phyloP scores from a whole-genome alignment of 1,140 invertebrate species.

The Trialeurodes vaporariorum region DNA sequence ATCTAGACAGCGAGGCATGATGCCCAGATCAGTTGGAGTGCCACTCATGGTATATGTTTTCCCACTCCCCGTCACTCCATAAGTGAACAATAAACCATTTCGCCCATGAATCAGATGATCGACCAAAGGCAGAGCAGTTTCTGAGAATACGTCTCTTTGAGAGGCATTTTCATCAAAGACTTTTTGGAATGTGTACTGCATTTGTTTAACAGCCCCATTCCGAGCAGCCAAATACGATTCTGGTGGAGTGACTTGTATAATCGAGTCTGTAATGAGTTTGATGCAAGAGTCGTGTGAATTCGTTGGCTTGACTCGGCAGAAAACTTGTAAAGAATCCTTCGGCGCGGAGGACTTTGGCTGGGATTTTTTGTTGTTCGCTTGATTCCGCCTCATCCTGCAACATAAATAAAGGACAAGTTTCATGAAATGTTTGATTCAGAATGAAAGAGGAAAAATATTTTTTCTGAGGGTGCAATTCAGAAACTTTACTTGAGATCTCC shows the following conservation, averaged over 20 bases:
- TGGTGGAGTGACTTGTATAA: conserved; percentile 53
- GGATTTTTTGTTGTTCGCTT: not conserved
- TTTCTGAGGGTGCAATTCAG: too few species aligned
- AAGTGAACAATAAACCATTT: conserved; percentile 87
- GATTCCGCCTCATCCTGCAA: too few species aligned
- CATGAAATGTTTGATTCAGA: too few species aligned
- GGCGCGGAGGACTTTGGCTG: conserved; percentile 3
- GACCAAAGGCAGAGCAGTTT: conserved; percentile 65
- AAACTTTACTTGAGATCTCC: too few species aligned
- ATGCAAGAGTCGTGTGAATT: conserved; percentile 42
- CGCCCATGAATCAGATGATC: conserved; percentile 64
- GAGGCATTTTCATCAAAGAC: conserved; percentile 66
- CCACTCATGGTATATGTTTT: conserved; percentile 93
- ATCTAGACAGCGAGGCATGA: conserved; percentile 69
- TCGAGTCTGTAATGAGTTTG: conserved; percentile 54
- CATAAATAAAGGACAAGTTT: too few species aligned
- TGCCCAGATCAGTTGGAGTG: conserved; percentile 39
- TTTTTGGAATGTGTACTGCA: conserved; percentile 64
- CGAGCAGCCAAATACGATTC: conserved; percentile 48
- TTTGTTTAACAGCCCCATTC: conserved; percentile 48
- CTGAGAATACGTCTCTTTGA: conserved; percentile 58
- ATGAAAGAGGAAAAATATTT: too few species aligned
- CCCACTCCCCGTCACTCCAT: conserved; percentile 92
- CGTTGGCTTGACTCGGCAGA: conserved; percentile 24
- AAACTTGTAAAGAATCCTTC: conserved; percentile 25